Conservation (phyloP, 2,797 vertebrate genomes). For the Pseudochirops corinnae region DNA sequence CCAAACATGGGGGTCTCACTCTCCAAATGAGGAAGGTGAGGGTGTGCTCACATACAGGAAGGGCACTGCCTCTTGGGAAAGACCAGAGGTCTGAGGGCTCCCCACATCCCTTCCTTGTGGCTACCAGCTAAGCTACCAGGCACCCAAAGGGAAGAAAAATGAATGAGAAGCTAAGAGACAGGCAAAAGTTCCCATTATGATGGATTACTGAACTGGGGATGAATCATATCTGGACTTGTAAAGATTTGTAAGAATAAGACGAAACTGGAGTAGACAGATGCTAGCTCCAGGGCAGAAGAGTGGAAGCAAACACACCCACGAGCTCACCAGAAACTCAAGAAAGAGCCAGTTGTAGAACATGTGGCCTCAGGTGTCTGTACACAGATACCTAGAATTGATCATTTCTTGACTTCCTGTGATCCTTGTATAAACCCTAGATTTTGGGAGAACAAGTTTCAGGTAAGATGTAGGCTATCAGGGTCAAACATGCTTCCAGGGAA, state of each 20-base stretch:
- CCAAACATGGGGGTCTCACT: neutral
- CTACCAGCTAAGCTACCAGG: neutral
- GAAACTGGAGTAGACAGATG: no score
- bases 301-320: neutral
- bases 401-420: no score
- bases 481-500: neutral
- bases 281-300: neutral
- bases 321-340: neutral
- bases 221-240: neutral
- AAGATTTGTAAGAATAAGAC: neutral
- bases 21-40: neutral
- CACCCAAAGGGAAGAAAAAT: neutral
- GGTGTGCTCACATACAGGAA: neutral
- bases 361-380: no score
- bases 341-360: neutral
- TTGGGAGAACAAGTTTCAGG: neutral
- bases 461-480: neutral
- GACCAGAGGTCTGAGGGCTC: no score
- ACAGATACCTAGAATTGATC: no score
- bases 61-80: neutral
- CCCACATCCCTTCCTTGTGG: neutral
- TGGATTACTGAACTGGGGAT: neutral
- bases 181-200: no score
- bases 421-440: neutral
- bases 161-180: no score